Conservation (phyloP, 2,888 invertebrate genomes). For the Chaitophorus viminalis region DNA sequence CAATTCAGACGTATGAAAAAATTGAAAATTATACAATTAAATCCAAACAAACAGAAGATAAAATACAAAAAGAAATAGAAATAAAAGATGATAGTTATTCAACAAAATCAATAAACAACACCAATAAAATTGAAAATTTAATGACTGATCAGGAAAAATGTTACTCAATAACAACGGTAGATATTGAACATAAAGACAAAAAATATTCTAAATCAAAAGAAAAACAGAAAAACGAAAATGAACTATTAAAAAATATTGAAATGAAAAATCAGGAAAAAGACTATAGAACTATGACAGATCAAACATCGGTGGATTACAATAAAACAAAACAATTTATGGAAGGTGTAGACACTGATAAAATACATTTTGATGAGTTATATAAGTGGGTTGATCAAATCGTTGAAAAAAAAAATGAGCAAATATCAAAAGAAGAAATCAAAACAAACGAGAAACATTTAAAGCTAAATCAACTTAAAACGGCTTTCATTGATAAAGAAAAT, state of each 20-base stretch:
- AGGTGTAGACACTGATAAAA: conserved; percentile 12
- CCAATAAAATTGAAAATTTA: neutral
- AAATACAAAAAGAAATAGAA: neutral
- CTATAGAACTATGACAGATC: neutral
- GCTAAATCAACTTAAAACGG: neutral
- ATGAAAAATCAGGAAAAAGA: neutral
- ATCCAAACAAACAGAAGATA: neutral
- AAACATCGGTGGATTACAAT: neutral
- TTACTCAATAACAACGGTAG: neutral
- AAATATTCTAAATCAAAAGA: neutral
- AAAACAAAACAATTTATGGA: neutral
- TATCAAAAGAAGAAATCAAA: neutral
- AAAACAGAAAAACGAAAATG: neutral
- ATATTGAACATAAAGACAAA: neutral
- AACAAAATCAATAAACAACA: neutral
- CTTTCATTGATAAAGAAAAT: conserved; percentile 33
- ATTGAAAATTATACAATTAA: neutral
- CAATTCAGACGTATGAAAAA: neutral
- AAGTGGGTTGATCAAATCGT: conserved; percentile 44
- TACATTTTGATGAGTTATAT: conserved; percentile 41
- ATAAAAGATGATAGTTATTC: neutral
- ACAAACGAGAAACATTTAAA: neutral
- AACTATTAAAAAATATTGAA: neutral
- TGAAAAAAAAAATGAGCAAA: conserved; percentile 13
- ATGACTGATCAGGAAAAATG: neutral